Evolutionary conservation across 1,140 invertebrate species (phyloP), one percentile per base, ranked within the genome.

Genomic region (Drosophila arawakana): DNA sequence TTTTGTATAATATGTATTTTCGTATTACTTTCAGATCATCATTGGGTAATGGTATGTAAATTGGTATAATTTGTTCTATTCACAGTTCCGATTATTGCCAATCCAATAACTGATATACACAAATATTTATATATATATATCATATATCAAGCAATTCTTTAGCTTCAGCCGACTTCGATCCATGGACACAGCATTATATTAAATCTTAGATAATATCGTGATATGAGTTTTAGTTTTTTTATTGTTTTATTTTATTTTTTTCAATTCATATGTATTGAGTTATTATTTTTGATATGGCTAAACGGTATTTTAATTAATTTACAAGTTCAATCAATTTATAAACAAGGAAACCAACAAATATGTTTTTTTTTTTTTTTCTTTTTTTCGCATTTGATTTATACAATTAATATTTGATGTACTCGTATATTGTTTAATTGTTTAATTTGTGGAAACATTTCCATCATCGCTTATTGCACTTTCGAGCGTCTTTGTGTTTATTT

Each of bases 51-150:
- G 46, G 46, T 62, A 37, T 79, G 62, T 83, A 83, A 84, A 80
- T 84, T 80, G 81, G 80, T 84, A 82, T 86, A 86, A 83, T 88
- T 86, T 86, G 66, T 73, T 88, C 82, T 86, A 86, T 86, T 86
- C 82, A 86, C 83, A 88, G 83, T 83, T 86, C 67, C 59, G 76
- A 88, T 88, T 59, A 82, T 69, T 74, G 73, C 71, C 25, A 30
- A 75, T 76, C 55, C 71, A 66, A 72, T 75, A 72, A 55, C 54
- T 84, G 67, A 30, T 75, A 37, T 44, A 70, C 8, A 35, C 35
- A 54, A 15, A 52, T 34, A 54, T 69, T 39, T 71, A 43, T 35
- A 46, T 68, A 73, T 68, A 68, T 75, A 60, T 39, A 54, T 59
- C 54, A 73, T 30, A 30, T 30, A 68, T 60, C 55, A 74, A 69